Base-by-base conservation (phyloP, 2,113 vertebrate species). In the Lynx canadensis region DNA sequence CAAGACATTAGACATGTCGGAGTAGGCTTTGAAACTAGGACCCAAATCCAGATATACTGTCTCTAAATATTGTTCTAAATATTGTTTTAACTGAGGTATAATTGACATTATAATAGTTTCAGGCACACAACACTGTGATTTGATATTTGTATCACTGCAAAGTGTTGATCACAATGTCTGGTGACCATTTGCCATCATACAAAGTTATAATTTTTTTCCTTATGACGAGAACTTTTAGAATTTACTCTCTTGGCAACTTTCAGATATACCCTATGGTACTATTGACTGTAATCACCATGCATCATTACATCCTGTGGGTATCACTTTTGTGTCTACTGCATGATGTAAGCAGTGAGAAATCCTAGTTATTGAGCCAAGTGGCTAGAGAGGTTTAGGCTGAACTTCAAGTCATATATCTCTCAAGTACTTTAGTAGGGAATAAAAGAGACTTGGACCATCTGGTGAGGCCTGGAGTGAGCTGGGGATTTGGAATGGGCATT, bases 381-480 rank as follows among this genome's bases (percentile, higher is more conserved):
- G 48, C n/a, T 50, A 74, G 11, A 33, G n/a, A 91, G 31, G 0
- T 36, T 76, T 94, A 36, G 41, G 10, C 19, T 88, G 68, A 68
- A n/a, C n/a, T 48, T 94, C 68, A 83, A 68, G n/a, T 84, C 50
- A 74, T 27, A 1, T 55, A n/a, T 94, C 55, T 87, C 78, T 89
- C 36, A 48, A 82, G 14, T 55, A 76, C 0, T 21, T 93, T 76
- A 71, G 29, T 48, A 82, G 63, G 65, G 9, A 57, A 87, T 89
- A 48, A 87, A 95, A 93, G 25, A 97, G 80, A 95, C n/a, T n/a
- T 48, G 14, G 11, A 41, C 45, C 27, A 94, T 36, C 68, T 83
- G 55, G 52, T 83, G 16, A 81, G 16, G 1, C 52, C 69, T 88
- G n/a, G 27, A 82, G 36, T 23, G 25, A 88, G 41, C 2, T 36